Evolutionary conservation across 1,140 invertebrate genomes (phyloP), one percentile per base, ranked within the genome.

Genomic region (Ericerus pela): DNA sequence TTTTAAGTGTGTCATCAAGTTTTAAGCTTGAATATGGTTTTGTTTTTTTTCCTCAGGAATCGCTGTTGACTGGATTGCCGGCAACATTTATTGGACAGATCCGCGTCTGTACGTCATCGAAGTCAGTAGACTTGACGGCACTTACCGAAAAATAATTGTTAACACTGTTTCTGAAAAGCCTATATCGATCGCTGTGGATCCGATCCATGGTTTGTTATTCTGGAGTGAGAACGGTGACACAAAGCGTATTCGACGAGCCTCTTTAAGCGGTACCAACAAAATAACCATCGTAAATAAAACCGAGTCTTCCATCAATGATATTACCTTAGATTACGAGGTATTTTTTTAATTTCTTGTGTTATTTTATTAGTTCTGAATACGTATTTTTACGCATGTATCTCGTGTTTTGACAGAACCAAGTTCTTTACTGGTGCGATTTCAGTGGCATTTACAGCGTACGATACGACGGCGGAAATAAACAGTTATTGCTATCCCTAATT

Each of bases 401-500:
- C 28, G 12, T 33, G 56, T 53, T 47, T 37, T 62, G 58, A 27
- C 55, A 69, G 66, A 63, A 66, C 56, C 55, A 91, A 67, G 76
- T 73, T 6, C 64, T 96, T 1, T 95, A 82, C 65, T 95, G 89
- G 87, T 87, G 81, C 28, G 88, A 94, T 65, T 82, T 81, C 76
- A 69, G 67, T 0, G 68, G 67, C 0, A 74, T 85, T 31, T 74
- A 80, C 58, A 67, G 56, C 57, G 62, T 74, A 5, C 68, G 72
- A 57, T 75, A 77, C 61, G 69, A 76, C 61, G 76, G 76, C 27
- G 63, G 64, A 53, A 63, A 69, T 20, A 57, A 71, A 22, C 65
- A 67, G 60, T 55, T 63, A 26, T 53, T 72, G 0, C 58, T 67
- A 12, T 55, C 66, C 31, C 61, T 65, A 28, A 53, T 63, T 27